Evolutionary conservation across 1,140 invertebrate genomes (phyloP), one percentile per base, ranked within the genome.

Genomic region (Pantala flavescens): DNA sequence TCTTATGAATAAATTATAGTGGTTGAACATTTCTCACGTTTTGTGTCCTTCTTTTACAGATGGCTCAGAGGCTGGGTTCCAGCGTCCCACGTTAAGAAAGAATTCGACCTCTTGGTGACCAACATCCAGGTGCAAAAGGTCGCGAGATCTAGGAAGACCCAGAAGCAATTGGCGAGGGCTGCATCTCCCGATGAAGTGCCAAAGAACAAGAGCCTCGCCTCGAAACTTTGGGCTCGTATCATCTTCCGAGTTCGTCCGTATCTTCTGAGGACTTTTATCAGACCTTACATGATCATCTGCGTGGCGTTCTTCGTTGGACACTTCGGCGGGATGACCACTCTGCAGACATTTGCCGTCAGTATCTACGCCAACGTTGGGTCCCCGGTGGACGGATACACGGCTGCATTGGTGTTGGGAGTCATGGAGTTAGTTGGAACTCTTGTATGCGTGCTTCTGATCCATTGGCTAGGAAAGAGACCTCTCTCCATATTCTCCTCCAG

Each of bases 301-400:
- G 84, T 87, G 16, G 82, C 83, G 1, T 92, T 92, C 79, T 90
- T 91, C 77, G 83, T 91, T 0, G 85, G 87, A 0, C 86, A 91
- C 75, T 92, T 93, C 75, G 88, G 88, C 23, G 91, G 91, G 1
- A 88, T 87, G 81, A 88, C 87, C 0, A 88, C 89, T 0, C 80
- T 93, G 11, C 88, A 89, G 81, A 91, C 90, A 0, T 92, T 89
- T 77, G 89, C 91, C 0, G 90, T 93, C 10, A 79, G 86, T 28
- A 90, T 93, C 76, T 92, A 92, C 77, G 84, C 85, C 24, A 85
- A 84, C 24, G 79, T 93, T 19, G 85, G 90, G 24, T 86, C 90
- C 0, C 90, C 91, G 0, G 87, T 93, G 55, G 87, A 91, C 77
- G 87, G 89, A 77, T 92, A 91, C 80, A 86, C 88, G 23, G 90